A percentile compares a stretch with the other conserved stretches of the same genome.
phyloP scores from a whole-genome alignment of 2,888 invertebrate species.

The Pachydiplax longipennis region DNA sequence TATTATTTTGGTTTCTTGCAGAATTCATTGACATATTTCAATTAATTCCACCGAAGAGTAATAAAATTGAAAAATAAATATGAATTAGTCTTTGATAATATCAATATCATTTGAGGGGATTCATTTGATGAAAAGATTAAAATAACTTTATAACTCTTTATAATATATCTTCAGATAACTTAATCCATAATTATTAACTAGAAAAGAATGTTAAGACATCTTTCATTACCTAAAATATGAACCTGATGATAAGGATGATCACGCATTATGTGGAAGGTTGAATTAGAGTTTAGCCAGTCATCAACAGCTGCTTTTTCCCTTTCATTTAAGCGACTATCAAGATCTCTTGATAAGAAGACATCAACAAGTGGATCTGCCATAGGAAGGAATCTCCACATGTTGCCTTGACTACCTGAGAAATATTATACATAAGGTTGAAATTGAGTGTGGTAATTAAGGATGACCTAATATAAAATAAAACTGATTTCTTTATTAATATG shows the following conservation, averaged over 20 bases:
- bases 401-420: constrained; percentile 22
- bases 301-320: constrained; percentile 51
- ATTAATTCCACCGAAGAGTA: too few species aligned
- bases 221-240: constrained; percentile 28
- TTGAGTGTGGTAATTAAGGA: not conserved
- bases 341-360: constrained; percentile 50
- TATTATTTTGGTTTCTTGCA: too few species aligned
- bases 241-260: constrained; percentile 49
- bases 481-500: not conserved
- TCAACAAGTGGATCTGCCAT: constrained; percentile 50
- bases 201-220: too few species aligned
- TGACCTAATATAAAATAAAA: not conserved
- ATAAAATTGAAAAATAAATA: too few species aligned
- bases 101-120: too few species aligned
- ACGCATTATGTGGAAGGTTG: constrained; percentile 51
- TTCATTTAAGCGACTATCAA: constrained; percentile 49
- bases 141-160: too few species aligned
- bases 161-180: too few species aligned
- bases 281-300: constrained; percentile 49
- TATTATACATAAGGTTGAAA: not conserved
- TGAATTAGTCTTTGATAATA: too few species aligned
- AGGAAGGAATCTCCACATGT: constrained; percentile 49
- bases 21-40: too few species aligned
- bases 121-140: too few species aligned
- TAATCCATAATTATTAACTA: too few species aligned